Evolutionary conservation across 2,797 vertebrate genomes (phyloP).

Genomic region (Halcyon badia): DNA sequence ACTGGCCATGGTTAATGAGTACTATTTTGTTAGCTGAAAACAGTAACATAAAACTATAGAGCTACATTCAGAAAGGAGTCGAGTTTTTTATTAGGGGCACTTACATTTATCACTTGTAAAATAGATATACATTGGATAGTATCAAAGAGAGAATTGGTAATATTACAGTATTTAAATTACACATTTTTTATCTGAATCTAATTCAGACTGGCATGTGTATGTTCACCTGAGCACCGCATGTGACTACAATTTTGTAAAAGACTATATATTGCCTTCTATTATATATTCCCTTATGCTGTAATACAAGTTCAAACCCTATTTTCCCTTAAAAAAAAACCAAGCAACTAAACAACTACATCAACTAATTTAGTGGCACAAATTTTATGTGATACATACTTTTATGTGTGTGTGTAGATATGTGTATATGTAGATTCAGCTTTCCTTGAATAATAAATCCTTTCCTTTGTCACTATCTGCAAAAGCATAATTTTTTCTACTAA

Average conservation of each 20-base stretch:
- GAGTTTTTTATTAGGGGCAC: neutral
- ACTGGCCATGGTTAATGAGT: neutral
- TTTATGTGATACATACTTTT: neutral
- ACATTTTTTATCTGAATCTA: neutral
- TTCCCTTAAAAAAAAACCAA: neutral
- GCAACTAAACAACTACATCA: too few relatives aligned
- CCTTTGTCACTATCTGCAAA: neutral
- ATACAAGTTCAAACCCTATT: neutral
- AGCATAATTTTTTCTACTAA: neutral
- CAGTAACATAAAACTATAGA: neutral
- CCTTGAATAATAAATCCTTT: neutral
- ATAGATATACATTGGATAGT: neutral
- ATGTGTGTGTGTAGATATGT: too few relatives aligned
- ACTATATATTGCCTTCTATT: neutral
- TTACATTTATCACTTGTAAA: neutral
- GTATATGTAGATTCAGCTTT: neutral
- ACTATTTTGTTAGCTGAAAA: neutral
- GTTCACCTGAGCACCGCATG: neutral
- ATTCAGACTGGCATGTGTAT: neutral
- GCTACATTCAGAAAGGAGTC: neutral
- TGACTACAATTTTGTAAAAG: neutral
- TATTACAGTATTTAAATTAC: neutral
- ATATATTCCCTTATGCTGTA: too few relatives aligned
- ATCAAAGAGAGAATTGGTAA: neutral
- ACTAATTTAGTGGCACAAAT: neutral